These are phyloP conservation scores for Gallinago solitaria DNA, from an alignment of 2,797 vertebrate species.

Conservation along the genomic window DNA sequence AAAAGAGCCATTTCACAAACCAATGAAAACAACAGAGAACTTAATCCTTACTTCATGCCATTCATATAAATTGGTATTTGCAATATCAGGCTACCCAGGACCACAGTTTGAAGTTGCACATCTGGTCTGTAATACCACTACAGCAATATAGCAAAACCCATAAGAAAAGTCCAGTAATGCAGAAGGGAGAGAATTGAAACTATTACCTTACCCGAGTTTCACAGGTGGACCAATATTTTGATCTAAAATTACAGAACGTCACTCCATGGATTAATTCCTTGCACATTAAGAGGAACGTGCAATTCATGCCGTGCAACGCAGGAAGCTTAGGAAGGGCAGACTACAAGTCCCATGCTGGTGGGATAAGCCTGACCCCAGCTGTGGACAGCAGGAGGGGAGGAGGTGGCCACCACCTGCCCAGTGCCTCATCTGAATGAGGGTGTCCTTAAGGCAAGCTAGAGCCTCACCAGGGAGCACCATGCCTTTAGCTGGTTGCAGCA, in stretches of 20 bases:
- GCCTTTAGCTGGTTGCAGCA: not conserved
- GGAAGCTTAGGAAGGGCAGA: not conserved
- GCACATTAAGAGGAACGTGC: not conserved
- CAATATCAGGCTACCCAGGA: not conserved
- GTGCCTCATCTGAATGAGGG: not conserved
- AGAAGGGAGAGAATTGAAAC: not conserved
- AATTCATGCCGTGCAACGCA: rapidly evolving
- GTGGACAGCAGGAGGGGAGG: not conserved
- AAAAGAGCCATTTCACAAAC: not conserved
- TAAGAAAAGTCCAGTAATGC: not conserved
- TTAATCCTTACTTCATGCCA: not conserved
- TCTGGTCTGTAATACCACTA: not conserved
- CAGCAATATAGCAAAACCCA: not conserved
- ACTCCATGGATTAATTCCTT: not conserved
- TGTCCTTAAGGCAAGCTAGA: not conserved
- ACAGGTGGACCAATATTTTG: not conserved
- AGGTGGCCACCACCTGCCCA: not conserved
- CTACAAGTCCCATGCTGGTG: not conserved
- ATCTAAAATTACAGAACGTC: not conserved
- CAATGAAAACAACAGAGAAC: not conserved
- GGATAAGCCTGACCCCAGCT: not conserved
- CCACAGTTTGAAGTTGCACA: not conserved
- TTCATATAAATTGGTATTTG: not conserved
- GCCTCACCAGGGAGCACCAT: not conserved
- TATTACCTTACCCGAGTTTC: not conserved